Evolutionary conservation across 1,140 invertebrate species (phyloP), one percentile per base, ranked within the genome.

Genomic region (Cecropterus lyciades): DNA sequence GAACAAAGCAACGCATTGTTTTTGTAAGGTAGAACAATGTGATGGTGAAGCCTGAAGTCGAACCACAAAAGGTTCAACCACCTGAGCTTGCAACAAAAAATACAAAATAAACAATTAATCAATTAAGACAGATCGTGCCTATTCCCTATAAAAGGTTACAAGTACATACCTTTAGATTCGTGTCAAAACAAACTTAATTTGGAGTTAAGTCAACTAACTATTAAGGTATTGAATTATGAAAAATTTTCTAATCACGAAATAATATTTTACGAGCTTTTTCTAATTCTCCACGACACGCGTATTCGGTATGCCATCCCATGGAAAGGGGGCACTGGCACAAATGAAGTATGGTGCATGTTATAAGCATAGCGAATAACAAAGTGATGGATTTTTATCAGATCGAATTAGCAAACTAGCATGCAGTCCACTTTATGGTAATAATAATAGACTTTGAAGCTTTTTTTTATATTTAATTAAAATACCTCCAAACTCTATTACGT

Each of bases 311-410:
- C 46, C 67, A 59, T 53, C 30, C n/a, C 27, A 8, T 56, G 53
- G 9, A 69, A 64, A 59, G 57, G 55, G 67, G 67, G 11, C 48
- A 69, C 53, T 52, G 27, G 67, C 20, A 48, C 60, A 69, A 8
- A 14, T 9, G 11, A 11, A 3, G 37, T 48, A 20, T 40, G 48
- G 56, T 49, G n/a, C 9, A 46, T 45, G 14, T 45, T 27, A 43
- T 42, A 13, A 27, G 11, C 10, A 1, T n/a, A 37, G 33, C 33
- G 33, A 37, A 1, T 6, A n/a, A 37, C 9, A n/a, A n/a, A n/a
- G n/a, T n/a, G n/a, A n/a, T n/a, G n/a, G n/a, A n/a, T n/a, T n/a
- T n/a, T n/a, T n/a, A n/a, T n/a, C n/a, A n/a, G n/a, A n/a, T n/a
- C n/a, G n/a, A n/a, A n/a, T n/a, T n/a, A n/a, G n/a, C n/a, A n/a